These are phyloP conservation scores for Platichthys stellatus DNA, from an alignment of 2,113 vertebrate genomes.

Conservation along the genomic window DNA sequence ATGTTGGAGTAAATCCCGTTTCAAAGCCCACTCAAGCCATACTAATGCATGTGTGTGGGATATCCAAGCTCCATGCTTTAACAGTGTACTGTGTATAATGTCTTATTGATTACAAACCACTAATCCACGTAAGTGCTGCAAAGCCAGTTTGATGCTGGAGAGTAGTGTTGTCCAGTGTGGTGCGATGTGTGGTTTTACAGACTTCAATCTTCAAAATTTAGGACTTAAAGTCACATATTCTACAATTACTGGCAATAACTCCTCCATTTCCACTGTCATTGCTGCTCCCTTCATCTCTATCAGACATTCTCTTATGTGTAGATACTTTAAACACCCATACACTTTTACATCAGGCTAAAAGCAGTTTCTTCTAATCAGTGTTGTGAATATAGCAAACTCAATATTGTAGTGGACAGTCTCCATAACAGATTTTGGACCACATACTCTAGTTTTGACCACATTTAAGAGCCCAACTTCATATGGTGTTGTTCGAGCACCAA, in stretches of 20 bases:
- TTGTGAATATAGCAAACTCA: neutral
- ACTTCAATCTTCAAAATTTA: neutral
- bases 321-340: too few relatives aligned
- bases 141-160: slow-evolving; percentile 11
- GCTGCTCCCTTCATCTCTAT: too few relatives aligned
- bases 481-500: neutral
- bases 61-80: slow-evolving; percentile 11
- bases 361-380: too few relatives aligned
- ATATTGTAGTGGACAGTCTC: neutral
- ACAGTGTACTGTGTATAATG: slow-evolving; percentile 10
- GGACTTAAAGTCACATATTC: neutral
- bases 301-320: too few relatives aligned
- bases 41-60: slow-evolving; percentile 30
- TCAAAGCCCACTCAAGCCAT: slow-evolving; percentile 4
- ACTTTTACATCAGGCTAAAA: too few relatives aligned
- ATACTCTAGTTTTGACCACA: neutral
- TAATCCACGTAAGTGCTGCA: slow-evolving; percentile 44
- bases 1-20: slow-evolving; percentile 33
- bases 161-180: neutral
- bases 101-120: slow-evolving; percentile 44
- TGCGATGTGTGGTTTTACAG: slow-evolving; percentile 2
- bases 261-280: too few relatives aligned
- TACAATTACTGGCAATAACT: neutral
- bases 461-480: neutral
- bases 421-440: neutral